phyloP scores from a whole-genome alignment of 2,888 invertebrate genomes.

The Dryococelus australis region DNA sequence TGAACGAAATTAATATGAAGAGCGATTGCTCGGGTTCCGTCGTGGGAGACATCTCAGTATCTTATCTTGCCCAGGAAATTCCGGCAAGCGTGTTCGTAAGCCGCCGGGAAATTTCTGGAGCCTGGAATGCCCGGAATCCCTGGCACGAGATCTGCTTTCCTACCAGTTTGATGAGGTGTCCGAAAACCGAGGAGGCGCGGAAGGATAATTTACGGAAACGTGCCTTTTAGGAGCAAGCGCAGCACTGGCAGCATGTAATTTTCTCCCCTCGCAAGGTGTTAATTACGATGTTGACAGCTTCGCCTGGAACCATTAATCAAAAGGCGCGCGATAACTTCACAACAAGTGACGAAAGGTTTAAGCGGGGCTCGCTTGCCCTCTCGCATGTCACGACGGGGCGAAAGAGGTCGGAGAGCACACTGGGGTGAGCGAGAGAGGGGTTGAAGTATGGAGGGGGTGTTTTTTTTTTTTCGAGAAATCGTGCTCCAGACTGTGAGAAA shows the following conservation, averaged over 20 bases:
- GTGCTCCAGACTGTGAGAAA: neutral
- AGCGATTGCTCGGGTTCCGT: too few species aligned
- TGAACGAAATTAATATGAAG: too few species aligned
- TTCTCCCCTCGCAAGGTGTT: constrained; percentile 1
- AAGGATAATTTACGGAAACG: neutral
- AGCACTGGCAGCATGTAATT: neutral
- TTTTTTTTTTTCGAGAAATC: neutral
- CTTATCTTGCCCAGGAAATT: too few species aligned
- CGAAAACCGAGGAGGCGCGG: neutral
- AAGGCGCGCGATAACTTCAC: neutral
- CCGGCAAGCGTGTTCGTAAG: too few species aligned
- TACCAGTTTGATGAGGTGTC: neutral
- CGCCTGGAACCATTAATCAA: constrained; percentile 2
- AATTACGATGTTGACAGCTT: neutral
- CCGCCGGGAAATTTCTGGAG: too few species aligned
- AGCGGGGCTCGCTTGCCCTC: neutral
- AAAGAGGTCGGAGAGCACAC: neutral
- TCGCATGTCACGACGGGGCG: neutral
- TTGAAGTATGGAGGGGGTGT: too few species aligned
- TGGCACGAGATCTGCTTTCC: neutral
- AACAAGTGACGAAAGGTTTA: neutral
- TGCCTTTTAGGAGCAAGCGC: neutral
- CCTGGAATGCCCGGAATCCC: neutral
- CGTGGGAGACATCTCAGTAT: too few species aligned
- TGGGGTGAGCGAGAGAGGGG: neutral